These are phyloP conservation scores for Zelostemma sp. DNA, from an alignment of 1,140 invertebrate species.

Conservation along the genomic window DNA sequence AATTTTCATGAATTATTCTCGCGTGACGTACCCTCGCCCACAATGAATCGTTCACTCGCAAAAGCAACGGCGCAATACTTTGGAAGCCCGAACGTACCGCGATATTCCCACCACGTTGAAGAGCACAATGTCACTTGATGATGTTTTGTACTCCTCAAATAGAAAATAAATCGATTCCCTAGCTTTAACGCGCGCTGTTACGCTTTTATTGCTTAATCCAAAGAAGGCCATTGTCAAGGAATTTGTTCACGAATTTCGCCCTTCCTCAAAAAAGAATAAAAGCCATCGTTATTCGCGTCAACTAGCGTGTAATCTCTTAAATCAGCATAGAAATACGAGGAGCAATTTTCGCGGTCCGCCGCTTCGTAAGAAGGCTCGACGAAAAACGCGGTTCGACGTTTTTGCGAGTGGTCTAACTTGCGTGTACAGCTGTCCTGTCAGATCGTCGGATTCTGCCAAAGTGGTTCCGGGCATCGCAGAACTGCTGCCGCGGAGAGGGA, in stretches of 20 bases:
- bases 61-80: not conserved
- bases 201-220: not conserved
- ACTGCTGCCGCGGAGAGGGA: not conserved
- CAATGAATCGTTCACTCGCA: slow-evolving; percentile 2
- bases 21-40: not conserved
- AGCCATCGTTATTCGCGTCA: not conserved
- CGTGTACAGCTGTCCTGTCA: slow-evolving; percentile 27
- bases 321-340: not conserved
- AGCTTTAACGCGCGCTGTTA: not conserved
- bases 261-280: not conserved
- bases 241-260: not conserved
- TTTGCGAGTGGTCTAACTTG: slow-evolving; percentile 22
- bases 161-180: too few relatives aligned
- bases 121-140: slow-evolving; percentile 1
- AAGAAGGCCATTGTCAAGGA: not conserved
- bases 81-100: not conserved
- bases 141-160: not conserved
- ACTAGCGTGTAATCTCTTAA: not conserved
- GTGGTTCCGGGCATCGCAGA: not conserved
- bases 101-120: not conserved
- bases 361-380: slow-evolving; percentile 28
- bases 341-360: slow-evolving; percentile 4
- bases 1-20: slow-evolving; percentile 31
- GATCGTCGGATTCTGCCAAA: slow-evolving; percentile 19
- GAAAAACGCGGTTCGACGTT: slow-evolving; percentile 32